These are phyloP conservation scores for Papilio dardanus DNA, from an alignment of 1,140 invertebrate genomes.

Conservation along the genomic window DNA sequence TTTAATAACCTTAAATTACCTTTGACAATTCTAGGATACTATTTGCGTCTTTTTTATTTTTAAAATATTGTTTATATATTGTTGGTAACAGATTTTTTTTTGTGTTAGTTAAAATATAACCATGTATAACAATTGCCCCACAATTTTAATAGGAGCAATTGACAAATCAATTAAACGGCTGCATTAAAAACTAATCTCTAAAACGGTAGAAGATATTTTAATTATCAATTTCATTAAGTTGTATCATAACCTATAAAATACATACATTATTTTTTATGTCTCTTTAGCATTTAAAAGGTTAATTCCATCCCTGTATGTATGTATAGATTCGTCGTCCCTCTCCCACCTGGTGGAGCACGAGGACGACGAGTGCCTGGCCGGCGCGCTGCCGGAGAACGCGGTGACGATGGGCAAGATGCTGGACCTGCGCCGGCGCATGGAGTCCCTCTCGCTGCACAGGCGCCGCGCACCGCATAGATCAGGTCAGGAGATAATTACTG, in stretches of 20 bases:
- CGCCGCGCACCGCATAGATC: constrained; percentile 11
- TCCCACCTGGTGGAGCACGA: constrained; percentile 45
- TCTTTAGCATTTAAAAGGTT: no score
- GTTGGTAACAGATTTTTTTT: no score
- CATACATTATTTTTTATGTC: no score
- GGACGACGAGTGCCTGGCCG: constrained; percentile 55
- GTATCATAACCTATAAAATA: no score
- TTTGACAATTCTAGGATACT: no score
- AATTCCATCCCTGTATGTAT: background rate
- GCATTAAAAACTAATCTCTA: background rate
- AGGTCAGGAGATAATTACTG: constrained; percentile 9
- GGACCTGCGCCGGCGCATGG: constrained; percentile 84
- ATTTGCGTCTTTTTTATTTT: no score
- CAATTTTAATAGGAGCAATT: background rate
- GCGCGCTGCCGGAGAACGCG: constrained; percentile 83
- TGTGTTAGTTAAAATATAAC: no score
- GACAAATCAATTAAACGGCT: background rate
- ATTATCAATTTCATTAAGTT: no score
- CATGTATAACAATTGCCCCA: background rate
- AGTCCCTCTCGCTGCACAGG: constrained; percentile 80
- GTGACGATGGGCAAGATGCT: constrained; percentile 85
- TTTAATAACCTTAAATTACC: no score
- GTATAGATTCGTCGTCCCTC: constrained; percentile 47
- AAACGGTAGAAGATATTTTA: no score
- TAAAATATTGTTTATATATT: no score